Percentiles rank a stretch among this genome's conserved stretches.
phyloP scores from a whole-genome alignment of 2,113 vertebrate genomes.

The Stigmatopora argus region DNA sequence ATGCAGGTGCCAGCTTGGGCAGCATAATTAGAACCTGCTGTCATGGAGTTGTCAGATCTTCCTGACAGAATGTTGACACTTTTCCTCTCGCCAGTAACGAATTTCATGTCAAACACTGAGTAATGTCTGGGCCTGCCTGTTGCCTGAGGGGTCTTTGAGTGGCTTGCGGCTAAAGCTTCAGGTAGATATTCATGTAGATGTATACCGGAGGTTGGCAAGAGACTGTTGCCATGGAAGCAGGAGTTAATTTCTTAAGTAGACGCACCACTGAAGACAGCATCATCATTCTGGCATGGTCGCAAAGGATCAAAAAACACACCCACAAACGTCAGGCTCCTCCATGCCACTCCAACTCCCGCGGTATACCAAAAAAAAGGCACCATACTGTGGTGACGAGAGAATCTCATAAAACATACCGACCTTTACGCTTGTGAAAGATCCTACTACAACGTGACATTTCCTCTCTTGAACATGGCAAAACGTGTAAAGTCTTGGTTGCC shows the following conservation, averaged over 20 bases:
- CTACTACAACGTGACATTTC: neutral
- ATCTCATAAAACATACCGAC: neutral
- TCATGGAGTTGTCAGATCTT: constrained; percentile 18
- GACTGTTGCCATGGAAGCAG: constrained; percentile 56
- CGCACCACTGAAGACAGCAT: too few relatives aligned
- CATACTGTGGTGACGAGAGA: neutral
- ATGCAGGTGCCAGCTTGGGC: neutral
- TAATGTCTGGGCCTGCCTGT: neutral
- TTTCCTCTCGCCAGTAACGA: constrained; percentile 15
- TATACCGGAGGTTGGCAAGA: constrained; percentile 14
- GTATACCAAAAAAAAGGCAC: too few relatives aligned
- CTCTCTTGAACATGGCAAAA: neutral
- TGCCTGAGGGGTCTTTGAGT: constrained; percentile 11
- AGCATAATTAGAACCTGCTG: constrained; percentile 1
- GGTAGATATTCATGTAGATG: constrained; percentile 35
- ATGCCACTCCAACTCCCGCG: too few relatives aligned
- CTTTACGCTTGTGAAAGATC: neutral
- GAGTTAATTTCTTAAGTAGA: constrained; percentile 12
- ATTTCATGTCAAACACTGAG: constrained; percentile 32
- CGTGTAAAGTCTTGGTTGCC: constrained; percentile 11
- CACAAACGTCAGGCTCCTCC: too few relatives aligned
- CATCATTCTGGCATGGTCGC: too few relatives aligned
- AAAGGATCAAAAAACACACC: too few relatives aligned
- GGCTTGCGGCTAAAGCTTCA: constrained; percentile 15
- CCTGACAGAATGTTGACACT: constrained; percentile 24